These are phyloP conservation scores for Halcyon chelicuti DNA, from an alignment of 2,797 vertebrate genomes.

Conservation along the genomic window DNA sequence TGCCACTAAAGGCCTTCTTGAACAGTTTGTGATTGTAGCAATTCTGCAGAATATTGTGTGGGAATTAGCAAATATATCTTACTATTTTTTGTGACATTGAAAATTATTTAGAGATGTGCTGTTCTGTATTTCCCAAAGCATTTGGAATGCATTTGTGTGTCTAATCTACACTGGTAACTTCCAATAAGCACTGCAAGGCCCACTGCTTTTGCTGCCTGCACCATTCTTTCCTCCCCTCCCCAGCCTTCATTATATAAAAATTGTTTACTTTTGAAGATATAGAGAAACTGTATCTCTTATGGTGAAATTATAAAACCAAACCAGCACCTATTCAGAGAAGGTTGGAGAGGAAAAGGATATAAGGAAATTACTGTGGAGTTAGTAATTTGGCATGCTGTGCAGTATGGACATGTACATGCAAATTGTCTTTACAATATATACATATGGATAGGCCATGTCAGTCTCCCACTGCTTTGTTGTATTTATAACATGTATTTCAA, in stretches of 20 bases:
- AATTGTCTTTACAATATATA: neutral
- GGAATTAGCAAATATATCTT: neutral
- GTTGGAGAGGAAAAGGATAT: neutral
- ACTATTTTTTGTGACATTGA: neutral
- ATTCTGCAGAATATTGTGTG: neutral
- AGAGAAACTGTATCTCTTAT: neutral
- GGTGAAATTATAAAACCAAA: neutral
- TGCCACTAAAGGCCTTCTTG: neutral
- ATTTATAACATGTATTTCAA: neutral
- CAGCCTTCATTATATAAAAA: neutral
- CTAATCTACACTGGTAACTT: neutral
- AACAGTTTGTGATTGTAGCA: neutral
- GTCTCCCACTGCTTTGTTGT: neutral
- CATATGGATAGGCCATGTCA: neutral
- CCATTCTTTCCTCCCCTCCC: too few relatives aligned
- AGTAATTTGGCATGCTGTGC: neutral
- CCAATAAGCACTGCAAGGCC: neutral
- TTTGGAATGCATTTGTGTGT: neutral
- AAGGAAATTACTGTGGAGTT: neutral
- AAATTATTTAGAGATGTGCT: neutral
- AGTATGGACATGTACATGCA: neutral
- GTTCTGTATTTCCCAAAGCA: neutral
- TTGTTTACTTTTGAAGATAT: neutral
- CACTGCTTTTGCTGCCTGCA: too few relatives aligned
- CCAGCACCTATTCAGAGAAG: neutral